A percentile compares a stretch with the other conserved stretches of the same genome.
Evolutionary conservation across 1,140 invertebrate species (phyloP).

Genomic region (Meloidogyne exigua): DNA sequence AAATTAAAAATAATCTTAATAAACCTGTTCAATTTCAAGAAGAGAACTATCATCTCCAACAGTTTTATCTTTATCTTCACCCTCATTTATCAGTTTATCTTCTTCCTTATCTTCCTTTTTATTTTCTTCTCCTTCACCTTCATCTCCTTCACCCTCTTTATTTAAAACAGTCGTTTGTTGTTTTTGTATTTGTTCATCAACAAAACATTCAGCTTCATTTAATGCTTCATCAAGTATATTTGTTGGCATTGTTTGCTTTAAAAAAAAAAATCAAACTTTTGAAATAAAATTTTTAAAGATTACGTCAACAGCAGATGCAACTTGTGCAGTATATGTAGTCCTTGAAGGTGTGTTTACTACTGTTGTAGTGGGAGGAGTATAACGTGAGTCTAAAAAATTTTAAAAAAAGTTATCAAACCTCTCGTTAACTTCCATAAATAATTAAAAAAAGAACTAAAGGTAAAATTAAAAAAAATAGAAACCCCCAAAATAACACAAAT

Average conservation of each 20-base stretch:
- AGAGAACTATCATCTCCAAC: neutral
- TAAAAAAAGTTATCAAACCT: no score
- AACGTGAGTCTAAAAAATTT: neutral
- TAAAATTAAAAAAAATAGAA: no score
- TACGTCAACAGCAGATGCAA: conserved; percentile 9
- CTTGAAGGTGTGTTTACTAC: conserved; percentile 3
- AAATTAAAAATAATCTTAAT: neutral
- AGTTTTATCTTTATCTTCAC: neutral
- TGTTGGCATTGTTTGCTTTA: conserved; percentile 42
- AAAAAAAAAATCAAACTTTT: neutral
- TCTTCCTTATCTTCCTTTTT: neutral
- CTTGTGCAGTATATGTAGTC: conserved; percentile 23
- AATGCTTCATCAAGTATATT: conserved; percentile 43
- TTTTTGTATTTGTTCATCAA: conserved; percentile 20
- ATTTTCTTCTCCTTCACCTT: neutral
- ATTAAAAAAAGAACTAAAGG: no score
- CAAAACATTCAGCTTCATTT: conserved; percentile 43
- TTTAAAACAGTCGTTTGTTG: neutral
- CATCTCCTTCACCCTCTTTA: neutral
- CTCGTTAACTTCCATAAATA: no score
- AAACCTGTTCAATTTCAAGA: neutral
- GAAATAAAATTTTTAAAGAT: neutral
- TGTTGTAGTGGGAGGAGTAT: neutral
- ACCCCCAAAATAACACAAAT: no score
- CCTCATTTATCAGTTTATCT: neutral